Percentiles rank a stretch among this genome's conserved stretches.
Conservation (phyloP, 2,888 invertebrate genomes). For the Nesidiocoris tenuis region DNA sequence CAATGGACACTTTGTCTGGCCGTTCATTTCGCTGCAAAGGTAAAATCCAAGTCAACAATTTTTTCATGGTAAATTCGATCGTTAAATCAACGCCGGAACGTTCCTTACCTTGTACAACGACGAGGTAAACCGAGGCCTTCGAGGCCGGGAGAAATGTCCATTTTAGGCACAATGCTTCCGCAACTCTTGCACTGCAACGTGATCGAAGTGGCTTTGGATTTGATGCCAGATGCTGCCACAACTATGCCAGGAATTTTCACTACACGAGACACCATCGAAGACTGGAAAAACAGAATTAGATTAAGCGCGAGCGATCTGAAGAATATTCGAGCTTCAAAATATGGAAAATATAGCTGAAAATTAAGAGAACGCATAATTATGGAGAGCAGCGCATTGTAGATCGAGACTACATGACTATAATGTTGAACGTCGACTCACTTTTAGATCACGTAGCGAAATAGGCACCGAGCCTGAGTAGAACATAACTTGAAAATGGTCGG, state of each 20-base stretch:
- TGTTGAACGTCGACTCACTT: constrained; percentile 64
- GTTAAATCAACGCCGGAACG: too few species aligned
- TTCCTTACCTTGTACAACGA: constrained; percentile 90
- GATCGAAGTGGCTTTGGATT: constrained; percentile 92
- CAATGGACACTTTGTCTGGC: constrained; percentile 87
- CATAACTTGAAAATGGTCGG: constrained; percentile 91
- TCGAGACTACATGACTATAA: too few species aligned
- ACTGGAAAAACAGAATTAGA: constrained; percentile 60
- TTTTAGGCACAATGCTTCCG: constrained; percentile 81
- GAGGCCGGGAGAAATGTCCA: constrained; percentile 88
- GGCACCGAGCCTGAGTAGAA: constrained; percentile 81
- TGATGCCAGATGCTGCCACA: constrained; percentile 88
- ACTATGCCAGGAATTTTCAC: constrained; percentile 96
- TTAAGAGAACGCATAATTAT: too few species aligned
- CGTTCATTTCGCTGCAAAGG: constrained; percentile 79
- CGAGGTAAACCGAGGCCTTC: constrained; percentile 95
- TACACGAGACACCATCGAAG: constrained; percentile 86
- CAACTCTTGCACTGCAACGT: constrained; percentile 95
- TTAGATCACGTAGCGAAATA: constrained; percentile 77
- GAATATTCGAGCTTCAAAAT: too few species aligned
- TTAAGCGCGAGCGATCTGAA: not conserved
- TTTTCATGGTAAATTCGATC: too few species aligned
- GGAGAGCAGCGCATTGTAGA: too few species aligned
- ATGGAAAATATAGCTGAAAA: too few species aligned
- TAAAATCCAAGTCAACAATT: too few species aligned